Conservation (phyloP, 2,797 vertebrate genomes). For the Loris lydekkerianus region DNA sequence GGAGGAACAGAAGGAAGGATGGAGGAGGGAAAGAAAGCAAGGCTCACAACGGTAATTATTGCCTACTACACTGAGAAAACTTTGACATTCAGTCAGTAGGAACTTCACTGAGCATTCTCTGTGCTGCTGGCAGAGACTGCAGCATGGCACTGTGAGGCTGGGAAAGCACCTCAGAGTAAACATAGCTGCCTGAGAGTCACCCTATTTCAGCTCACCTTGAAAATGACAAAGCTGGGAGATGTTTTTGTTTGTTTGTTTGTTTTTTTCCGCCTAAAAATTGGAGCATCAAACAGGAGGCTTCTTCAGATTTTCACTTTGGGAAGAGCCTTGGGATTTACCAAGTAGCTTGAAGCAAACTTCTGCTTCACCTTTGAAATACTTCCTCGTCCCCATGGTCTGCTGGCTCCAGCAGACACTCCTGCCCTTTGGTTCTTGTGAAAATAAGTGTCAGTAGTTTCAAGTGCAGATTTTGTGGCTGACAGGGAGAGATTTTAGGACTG, state of each 20-base stretch:
- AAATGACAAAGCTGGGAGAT: slow-evolving; percentile 70
- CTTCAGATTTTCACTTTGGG: slow-evolving; percentile 66
- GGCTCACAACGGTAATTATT: background rate
- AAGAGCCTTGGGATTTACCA: slow-evolving; percentile 73
- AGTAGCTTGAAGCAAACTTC: slow-evolving; percentile 20
- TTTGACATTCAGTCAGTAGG: too few relatives aligned
- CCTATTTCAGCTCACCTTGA: slow-evolving; percentile 84
- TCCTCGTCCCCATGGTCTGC: background rate
- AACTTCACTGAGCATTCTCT: background rate
- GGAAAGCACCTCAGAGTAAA: slow-evolving; percentile 73
- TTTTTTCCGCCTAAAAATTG: slow-evolving; percentile 69
- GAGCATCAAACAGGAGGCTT: slow-evolving; percentile 76
- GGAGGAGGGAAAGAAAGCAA: too few relatives aligned
- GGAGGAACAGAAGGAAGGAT: too few relatives aligned
- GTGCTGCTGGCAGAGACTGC: background rate
- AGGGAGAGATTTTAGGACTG: background rate
- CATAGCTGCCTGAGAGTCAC: slow-evolving; percentile 74
- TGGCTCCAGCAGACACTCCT: background rate
- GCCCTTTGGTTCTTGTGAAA: background rate
- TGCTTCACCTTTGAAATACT: slow-evolving; percentile 69
- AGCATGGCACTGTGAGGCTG: slow-evolving; percentile 28
- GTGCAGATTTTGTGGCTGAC: background rate
- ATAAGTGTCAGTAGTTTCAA: slow-evolving; percentile 33
- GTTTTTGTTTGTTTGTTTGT: background rate
- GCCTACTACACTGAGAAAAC: background rate